Evolutionary conservation across 1,140 invertebrate species (phyloP), one percentile per base, ranked within the genome.

Genomic region (Capitella teleta): DNA sequence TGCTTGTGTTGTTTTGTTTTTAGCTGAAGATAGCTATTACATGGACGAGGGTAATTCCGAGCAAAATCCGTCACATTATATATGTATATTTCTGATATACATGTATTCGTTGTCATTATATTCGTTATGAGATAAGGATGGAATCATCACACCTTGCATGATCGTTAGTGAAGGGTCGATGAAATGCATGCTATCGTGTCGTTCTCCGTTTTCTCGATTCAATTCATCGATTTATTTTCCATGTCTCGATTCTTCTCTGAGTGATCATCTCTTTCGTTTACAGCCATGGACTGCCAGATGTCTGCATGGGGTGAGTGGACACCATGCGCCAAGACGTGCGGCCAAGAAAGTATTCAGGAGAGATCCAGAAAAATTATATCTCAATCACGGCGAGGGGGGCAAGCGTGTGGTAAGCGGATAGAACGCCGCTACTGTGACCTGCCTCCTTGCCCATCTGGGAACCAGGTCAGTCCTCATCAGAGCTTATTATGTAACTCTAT

Each of bases 211-310:
- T 1, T 14, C 3, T 24, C 4, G 24, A 34, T 26, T 34, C 10
- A 26, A n/a, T 25, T 14, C n/a, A 24, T 21, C 16, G 10, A 53
- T 16, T 5, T 44, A 38, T 18, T 8, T 44, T 14, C n/a, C 5
- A 19, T 8, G 12, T 25, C 8, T 3, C 19, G 5, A 5, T 21
- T 4, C n/a, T 23, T 18, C 12, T 43, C 12, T 24, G 14, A 18
- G 3, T 26, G 19, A 18, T 41, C 10, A 41, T 25, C 5, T 12
- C 14, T 5, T 23, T 6, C 41, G 21, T 49, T 56, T 50, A 5
- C 56, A 66, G 64, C 61, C 25, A 34, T 56, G 19, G 52, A 64
- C 52, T 67, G 64, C 48, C 46, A 59, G 40, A 52, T 67, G 49
- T 49, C 51, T 16, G 42, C 44, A 4, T 67, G 62, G 61, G 32